Base-by-base conservation (phyloP, 2,888 invertebrate genomes). In the Drosophila imparisetae region DNA sequence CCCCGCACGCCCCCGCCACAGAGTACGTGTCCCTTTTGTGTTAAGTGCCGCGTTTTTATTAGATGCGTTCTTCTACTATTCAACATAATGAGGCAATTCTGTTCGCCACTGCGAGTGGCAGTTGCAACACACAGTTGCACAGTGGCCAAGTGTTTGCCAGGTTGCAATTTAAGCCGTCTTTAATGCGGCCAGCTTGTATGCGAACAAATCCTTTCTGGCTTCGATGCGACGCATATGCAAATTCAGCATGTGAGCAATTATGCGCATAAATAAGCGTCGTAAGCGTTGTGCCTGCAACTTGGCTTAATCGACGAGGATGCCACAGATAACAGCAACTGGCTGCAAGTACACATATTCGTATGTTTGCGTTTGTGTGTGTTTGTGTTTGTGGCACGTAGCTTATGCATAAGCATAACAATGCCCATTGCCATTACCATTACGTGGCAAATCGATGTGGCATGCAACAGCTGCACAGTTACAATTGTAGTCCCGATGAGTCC, bases 51-150 rank as follows among this genome's bases (percentile, higher is more conserved):
- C 87, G 75, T 72, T 84, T 83, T 80, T 81, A 78, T 83, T 86
- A 78, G 72, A 57, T 64, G 72, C 81, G 66, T 72, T 70, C 70
- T 55, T 38, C 55, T n/a, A n/a, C 55, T 63, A 72, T 77, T 63
- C 74, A 65, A 85, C 86, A 85, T 89, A 86, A 86, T 86, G 90
- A 86, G 90, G 73, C 88, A 85, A 85, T 80, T 75, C 73, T 50
- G 72, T 70, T 70, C 15, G 40, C 21, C 38, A 15, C 15, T 11
- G 27, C n/a, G 24, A 21, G 15, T 53, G 45, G 45, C 45, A 24
- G 15, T 15, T 45, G 45, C 45, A 45, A 15, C 30, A 30, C 32
- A 7, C 21, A 18, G 32, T 24, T 34, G 32, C 53, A 53, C 60
- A 61, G 50, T 27, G 1, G 45, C 21, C 45, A 45, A 45, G 24